Conservation (phyloP, 1,140 invertebrate species). For the Hormaphis cornu region DNA sequence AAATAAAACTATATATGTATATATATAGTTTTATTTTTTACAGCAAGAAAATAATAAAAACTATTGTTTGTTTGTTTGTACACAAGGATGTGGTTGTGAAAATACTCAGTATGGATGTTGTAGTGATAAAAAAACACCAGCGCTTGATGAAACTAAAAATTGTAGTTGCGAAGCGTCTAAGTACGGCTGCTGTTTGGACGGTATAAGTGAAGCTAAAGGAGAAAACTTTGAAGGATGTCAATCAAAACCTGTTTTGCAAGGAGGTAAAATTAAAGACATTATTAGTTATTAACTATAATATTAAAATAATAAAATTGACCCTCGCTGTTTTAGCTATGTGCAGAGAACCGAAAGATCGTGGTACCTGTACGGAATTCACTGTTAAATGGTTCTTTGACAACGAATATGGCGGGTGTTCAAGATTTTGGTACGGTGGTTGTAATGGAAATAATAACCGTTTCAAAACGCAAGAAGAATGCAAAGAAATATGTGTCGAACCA, state of each 20-base stretch:
- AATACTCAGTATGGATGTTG: constrained; percentile 77
- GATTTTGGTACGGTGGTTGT: constrained; percentile 93
- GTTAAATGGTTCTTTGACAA: constrained; percentile 84
- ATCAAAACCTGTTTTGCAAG: constrained; percentile 53
- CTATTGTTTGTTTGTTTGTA: constrained; percentile 3
- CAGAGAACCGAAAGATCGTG: constrained; percentile 61
- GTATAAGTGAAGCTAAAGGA: constrained; percentile 64
- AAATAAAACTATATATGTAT: too few species aligned
- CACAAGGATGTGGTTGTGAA: constrained; percentile 74
- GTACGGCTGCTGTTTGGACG: constrained; percentile 81
- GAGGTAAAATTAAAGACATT: constrained; percentile 45
- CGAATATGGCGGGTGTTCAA: constrained; percentile 75
- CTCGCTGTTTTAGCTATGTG: constrained; percentile 53
- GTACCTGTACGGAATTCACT: constrained; percentile 70
- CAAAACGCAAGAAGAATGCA: constrained; percentile 73
- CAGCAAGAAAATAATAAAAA: neutral
- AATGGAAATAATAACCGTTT: constrained; percentile 87
- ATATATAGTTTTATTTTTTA: too few species aligned
- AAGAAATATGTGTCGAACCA: constrained; percentile 74
- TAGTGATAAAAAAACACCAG: constrained; percentile 66
- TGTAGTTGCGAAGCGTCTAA: constrained; percentile 69
- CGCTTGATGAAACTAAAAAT: constrained; percentile 56
- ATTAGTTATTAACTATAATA: neutral
- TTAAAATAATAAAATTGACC: neutral
- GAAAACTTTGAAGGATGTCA: constrained; percentile 73